Evolutionary conservation across 2,797 vertebrate species (phyloP), one percentile per base, ranked within the genome.

Genomic region (Tenualosa thibaudeaui): DNA sequence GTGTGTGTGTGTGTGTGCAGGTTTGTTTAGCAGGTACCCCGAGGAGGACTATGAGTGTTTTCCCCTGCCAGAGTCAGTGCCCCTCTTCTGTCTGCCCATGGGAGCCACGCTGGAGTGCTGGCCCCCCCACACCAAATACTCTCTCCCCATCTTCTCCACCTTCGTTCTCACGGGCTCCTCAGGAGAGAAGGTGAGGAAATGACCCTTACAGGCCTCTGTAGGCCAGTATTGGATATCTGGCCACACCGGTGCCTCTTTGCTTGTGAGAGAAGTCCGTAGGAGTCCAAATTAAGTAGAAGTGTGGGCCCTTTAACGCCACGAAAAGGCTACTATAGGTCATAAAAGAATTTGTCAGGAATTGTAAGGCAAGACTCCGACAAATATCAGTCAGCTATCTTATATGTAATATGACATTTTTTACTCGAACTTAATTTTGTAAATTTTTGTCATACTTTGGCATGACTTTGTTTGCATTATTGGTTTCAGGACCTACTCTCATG

Each of bases 1-100:
- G 56, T 62, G 6, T 24, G 2, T 81, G 68, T 43, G 37, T 75
- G 68, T 40, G 15, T 75, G 68, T 40, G 0, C 87, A 99, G 98
- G 97, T 92, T 95, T 99, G 88, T 94, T 99, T 93, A 99, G 97
- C 89, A 93, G 98, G 89, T 99, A 99, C 90, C 98, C 98, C 0
- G 95, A 97, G 91, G 97, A 98, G 88, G 97, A 99, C 93, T 97
- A 99, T 12, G 97, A 99, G 88, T 99, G 98, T 24, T 99, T 99
- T 93, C 97, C 98, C 26, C 94, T 99, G 93, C 98, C 98, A 49
- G 97, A 98, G 94, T 98, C 98, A 0, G 98, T 99, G 90, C 98
- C 98, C 90, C 96, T 99, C 75, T 99, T 99, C 95, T 99, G 98
- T 91, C 94, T 99, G 82, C 98, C 98, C 90, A 99, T 99, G 98